Percentiles rank a stretch among this genome's conserved stretches.
Evolutionary conservation across 2,797 vertebrate genomes (phyloP).

Genomic region (Falco columbarius): DNA sequence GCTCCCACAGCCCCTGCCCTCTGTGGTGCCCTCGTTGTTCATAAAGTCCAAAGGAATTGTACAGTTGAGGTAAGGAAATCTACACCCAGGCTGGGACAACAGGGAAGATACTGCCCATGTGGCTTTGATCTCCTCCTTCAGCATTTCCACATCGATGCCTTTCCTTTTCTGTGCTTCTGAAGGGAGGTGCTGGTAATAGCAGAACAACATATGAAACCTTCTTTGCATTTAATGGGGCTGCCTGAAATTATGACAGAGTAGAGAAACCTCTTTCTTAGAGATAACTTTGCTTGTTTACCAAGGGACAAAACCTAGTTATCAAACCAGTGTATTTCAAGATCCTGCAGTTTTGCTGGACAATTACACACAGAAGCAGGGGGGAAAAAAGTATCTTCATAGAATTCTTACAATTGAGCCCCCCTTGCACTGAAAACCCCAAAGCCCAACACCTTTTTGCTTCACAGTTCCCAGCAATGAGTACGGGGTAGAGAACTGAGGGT

Average conservation of each 20-base stretch:
- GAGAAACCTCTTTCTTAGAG: neutral
- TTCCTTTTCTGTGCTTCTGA: neutral
- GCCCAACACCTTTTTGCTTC: neutral
- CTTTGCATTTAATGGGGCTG: neutral
- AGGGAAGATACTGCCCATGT: fast-evolving
- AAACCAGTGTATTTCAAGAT: neutral
- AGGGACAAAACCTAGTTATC: neutral
- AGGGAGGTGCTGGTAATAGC: neutral
- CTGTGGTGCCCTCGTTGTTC: fast-evolving
- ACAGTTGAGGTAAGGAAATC: neutral
- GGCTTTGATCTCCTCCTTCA: neutral
- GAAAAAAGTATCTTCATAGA: neutral
- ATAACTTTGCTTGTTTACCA: neutral
- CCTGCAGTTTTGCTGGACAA: neutral
- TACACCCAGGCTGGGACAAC: neutral
- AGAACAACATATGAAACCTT: neutral
- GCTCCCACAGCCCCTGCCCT: fast-evolving
- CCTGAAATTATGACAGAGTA: neutral
- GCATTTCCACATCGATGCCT: neutral
- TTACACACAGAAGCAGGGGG: neutral
- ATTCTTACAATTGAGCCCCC: neutral
- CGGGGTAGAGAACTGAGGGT: neutral
- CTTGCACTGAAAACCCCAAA: fast-evolving
- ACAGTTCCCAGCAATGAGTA: neutral
- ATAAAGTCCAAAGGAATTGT: neutral